These are phyloP conservation scores for Zoanthus sociatus DNA, from an alignment of 92 coral and sea anemone species.

Conservation along the genomic window DNA sequence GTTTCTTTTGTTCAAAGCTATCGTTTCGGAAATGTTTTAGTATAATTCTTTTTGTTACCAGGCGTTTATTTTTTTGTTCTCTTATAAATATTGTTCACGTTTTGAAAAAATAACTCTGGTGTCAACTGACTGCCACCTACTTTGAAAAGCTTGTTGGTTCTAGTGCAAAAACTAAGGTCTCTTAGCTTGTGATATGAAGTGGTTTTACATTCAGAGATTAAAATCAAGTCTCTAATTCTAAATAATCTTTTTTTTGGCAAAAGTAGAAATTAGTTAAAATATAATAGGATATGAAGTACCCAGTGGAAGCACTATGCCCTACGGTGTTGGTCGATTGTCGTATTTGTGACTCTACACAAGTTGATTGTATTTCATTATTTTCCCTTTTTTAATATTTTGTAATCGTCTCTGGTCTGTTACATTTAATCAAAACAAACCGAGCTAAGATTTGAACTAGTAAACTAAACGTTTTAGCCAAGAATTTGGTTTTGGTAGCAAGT, in stretches of 20 bases:
- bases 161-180: not conserved
- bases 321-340: not conserved
- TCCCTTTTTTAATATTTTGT: not conserved
- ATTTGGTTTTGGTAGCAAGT: not conserved
- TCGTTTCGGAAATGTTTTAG: not conserved
- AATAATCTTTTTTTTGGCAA: not conserved
- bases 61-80: not conserved
- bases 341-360: not conserved
- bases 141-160: not conserved
- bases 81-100: not conserved
- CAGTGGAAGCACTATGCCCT: not conserved
- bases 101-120: not conserved
- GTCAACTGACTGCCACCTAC: not conserved
- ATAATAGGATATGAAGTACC: not conserved
- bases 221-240: not conserved
- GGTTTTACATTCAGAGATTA: too few species aligned
- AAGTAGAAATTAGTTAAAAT: not conserved
- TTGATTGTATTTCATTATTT: not conserved
- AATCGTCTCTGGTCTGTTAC: not conserved
- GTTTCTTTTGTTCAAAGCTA: conserved; percentile 6
- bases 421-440: not conserved
- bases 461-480: not conserved
- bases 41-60: not conserved
- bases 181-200: too few species aligned
- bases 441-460: not conserved